Percentiles rank a stretch among this genome's conserved stretches.
phyloP scores from a whole-genome alignment of 2,113 vertebrate genomes.

The Proterorhinus semilunaris region DNA sequence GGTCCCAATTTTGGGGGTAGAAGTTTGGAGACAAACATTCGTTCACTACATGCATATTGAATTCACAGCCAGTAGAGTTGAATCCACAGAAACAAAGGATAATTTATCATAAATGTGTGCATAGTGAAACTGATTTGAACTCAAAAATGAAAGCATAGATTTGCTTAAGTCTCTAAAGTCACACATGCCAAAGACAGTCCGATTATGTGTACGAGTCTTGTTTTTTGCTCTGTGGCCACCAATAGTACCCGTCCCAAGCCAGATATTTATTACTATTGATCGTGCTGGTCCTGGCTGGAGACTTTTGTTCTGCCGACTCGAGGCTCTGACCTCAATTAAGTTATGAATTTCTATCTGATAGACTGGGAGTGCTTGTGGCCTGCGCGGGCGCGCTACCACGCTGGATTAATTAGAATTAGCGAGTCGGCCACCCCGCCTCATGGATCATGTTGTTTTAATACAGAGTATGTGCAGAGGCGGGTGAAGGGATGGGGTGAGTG shows the following conservation, averaged over 20 bases:
- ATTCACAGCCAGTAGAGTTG: neutral
- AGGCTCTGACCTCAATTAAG: slow-evolving; percentile 99
- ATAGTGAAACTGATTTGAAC: neutral
- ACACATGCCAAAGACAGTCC: slow-evolving; percentile 15
- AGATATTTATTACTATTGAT: slow-evolving; percentile 99
- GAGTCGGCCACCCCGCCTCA: slow-evolving; percentile 82
- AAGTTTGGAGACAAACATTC: no score
- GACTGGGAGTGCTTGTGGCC: slow-evolving; percentile 90
- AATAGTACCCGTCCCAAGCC: slow-evolving; percentile 83
- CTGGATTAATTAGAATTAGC: slow-evolving; percentile 99
- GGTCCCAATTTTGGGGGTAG: no score
- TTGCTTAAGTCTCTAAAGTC: neutral
- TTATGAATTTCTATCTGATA: slow-evolving; percentile 99
- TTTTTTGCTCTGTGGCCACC: slow-evolving; percentile 58
- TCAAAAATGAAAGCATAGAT: neutral
- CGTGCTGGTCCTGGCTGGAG: slow-evolving; percentile 89
- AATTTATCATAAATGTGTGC: neutral
- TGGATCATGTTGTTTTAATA: slow-evolving; percentile 97
- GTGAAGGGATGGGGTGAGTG: slow-evolving; percentile 46
- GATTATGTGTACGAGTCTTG: slow-evolving; percentile 37
- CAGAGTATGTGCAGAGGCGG: slow-evolving; percentile 79
- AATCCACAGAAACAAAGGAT: neutral
- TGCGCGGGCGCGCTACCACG: slow-evolving; percentile 80
- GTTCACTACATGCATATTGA: neutral
- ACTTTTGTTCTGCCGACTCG: slow-evolving; percentile 94